These are phyloP conservation scores for Tipula vernalis DNA, from an alignment of 2,888 invertebrate species.

Conservation along the genomic window DNA sequence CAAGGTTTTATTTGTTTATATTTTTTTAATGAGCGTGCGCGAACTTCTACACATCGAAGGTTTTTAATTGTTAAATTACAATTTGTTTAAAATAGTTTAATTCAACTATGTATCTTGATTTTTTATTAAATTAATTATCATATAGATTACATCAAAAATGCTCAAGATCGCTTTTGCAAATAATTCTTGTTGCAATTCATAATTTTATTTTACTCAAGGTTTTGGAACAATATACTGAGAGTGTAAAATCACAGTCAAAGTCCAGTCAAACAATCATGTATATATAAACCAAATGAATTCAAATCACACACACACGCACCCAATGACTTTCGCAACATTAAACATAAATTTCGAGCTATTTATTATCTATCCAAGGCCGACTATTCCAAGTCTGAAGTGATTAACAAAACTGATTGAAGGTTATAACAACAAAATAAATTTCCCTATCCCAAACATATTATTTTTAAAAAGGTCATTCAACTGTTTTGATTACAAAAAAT, in stretches of 20 bases:
- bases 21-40: neutral
- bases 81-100: neutral
- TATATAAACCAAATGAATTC: neutral
- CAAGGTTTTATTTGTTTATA: neutral
- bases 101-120: neutral
- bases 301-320: neutral
- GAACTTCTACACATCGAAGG: neutral
- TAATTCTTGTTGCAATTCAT: neutral
- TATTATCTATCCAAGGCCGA: neutral
- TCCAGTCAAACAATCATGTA: neutral
- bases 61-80: neutral
- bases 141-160: neutral
- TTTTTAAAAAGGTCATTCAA: neutral
- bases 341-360: neutral
- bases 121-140: neutral
- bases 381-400: neutral
- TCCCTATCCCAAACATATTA: neutral
- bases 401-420: neutral
- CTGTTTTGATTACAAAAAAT: neutral
- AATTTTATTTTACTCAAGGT: neutral
- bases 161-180: neutral
- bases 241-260: neutral
- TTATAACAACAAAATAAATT: neutral
- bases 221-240: neutral
- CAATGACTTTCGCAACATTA: neutral